These are phyloP conservation scores for Thinocorus orbignyianus DNA, from an alignment of 2,113 vertebrate genomes.

Conservation along the genomic window DNA sequence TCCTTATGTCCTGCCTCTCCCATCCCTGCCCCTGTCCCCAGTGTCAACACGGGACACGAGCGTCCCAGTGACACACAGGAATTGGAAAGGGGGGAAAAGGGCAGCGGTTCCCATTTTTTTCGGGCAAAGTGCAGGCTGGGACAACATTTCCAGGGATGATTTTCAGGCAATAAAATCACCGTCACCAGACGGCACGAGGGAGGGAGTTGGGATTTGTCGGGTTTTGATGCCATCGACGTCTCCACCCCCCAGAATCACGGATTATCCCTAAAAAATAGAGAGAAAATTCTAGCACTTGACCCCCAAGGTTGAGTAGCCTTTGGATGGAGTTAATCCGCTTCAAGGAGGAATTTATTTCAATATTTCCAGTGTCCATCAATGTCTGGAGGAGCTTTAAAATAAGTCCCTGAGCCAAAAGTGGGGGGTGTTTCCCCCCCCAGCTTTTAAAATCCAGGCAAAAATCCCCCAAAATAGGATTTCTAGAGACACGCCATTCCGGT, in stretches of 20 bases:
- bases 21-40: fast-evolving
- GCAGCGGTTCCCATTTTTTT: fast-evolving
- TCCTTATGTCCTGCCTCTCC: not conserved
- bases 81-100: too few species aligned
- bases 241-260: not conserved
- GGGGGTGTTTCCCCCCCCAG: fast-evolving
- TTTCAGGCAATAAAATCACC: fast-evolving
- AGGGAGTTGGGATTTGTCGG: not conserved
- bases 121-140: not conserved
- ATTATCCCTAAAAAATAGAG: not conserved
- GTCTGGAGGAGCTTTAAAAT: fast-evolving
- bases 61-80: fast-evolving
- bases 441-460: not conserved
- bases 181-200: fast-evolving
- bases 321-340: not conserved
- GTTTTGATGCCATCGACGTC: fast-evolving
- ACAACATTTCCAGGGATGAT: fast-evolving
- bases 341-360: not conserved
- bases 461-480: not conserved
- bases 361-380: not conserved
- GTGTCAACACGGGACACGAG: not conserved
- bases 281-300: not conserved
- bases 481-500: fast-evolving
- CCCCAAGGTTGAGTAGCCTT: fast-evolving
- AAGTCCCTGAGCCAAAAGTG: not conserved